phyloP scores from a whole-genome alignment of 2,797 vertebrate species.

The Channallabes apus region DNA sequence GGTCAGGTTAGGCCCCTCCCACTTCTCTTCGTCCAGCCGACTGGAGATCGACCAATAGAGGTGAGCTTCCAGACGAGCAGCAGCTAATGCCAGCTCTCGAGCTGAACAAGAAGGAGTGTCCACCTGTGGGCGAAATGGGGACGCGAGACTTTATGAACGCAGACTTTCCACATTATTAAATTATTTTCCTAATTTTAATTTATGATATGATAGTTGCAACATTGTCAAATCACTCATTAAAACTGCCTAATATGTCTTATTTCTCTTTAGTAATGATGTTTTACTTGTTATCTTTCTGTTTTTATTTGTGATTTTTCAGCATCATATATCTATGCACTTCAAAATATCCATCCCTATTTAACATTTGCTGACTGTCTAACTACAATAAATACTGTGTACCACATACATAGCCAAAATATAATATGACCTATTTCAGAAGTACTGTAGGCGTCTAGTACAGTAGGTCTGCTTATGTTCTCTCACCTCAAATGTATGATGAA shows the following conservation, averaged over 20 bases:
- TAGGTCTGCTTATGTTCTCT: background rate
- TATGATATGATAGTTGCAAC: background rate
- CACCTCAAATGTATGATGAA: constrained; percentile 91
- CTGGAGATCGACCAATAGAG: constrained; percentile 95
- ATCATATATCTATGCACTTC: background rate
- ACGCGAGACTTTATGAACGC: background rate
- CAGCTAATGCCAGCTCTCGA: constrained; percentile 81
- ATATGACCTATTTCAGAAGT: background rate
- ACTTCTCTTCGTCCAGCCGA: constrained; percentile 84
- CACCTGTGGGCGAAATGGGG: constrained; percentile 68
- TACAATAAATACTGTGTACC: background rate
- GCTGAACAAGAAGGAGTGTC: constrained; percentile 88
- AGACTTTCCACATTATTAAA: too few species aligned
- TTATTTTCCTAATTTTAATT: background rate
- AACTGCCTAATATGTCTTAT: background rate
- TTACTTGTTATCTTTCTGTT: background rate
- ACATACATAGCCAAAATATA: background rate
- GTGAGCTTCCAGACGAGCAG: constrained; percentile 85
- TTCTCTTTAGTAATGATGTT: background rate
- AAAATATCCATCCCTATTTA: background rate
- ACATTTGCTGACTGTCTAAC: background rate
- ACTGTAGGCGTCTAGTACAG: background rate
- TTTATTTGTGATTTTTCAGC: background rate
- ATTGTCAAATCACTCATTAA: background rate
- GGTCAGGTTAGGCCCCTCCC: constrained; percentile 70